A percentile compares a stretch with the other conserved stretches of the same genome.
Evolutionary conservation across 2,888 invertebrate genomes (phyloP).

Genomic region (Megaustenia siamemsis): DNA sequence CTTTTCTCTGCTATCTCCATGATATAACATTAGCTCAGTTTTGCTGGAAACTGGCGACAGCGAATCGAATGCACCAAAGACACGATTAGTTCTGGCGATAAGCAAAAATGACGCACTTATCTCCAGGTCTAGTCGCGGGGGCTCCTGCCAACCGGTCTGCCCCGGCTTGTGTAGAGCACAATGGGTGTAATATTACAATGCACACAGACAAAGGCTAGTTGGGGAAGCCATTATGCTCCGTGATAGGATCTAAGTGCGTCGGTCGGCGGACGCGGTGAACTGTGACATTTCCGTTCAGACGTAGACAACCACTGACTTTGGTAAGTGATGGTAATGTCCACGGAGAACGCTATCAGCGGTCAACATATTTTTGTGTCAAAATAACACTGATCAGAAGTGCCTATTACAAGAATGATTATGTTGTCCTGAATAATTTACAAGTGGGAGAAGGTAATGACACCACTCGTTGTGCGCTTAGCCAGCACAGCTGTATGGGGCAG

Average conservation of each 20-base stretch:
- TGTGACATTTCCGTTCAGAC: slow-evolving; percentile 9
- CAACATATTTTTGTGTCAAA: background rate
- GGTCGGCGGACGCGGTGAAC: slow-evolving; percentile 4
- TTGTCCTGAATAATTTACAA: background rate
- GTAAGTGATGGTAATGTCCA: background rate
- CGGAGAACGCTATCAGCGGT: background rate
- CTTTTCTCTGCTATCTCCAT: no score
- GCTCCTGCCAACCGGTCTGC: slow-evolving; percentile 16
- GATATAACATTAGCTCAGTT: background rate
- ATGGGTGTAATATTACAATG: slow-evolving; percentile 20
- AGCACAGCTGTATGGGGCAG: background rate
- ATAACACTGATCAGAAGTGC: background rate
- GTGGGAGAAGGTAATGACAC: background rate
- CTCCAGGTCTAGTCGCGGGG: slow-evolving; percentile 19
- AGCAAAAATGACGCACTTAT: slow-evolving; percentile 37
- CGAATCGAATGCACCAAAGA: slow-evolving; percentile 27
- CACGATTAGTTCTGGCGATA: slow-evolving; percentile 21
- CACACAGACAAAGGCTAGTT: slow-evolving; percentile 18
- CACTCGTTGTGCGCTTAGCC: background rate
- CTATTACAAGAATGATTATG: background rate
- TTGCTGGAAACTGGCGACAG: background rate
- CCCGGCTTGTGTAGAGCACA: slow-evolving; percentile 18
- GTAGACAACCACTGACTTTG: background rate
- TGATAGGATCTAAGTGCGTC: slow-evolving; percentile 20
- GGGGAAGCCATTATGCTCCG: background rate